Percentiles rank a stretch among this genome's conserved stretches.
phyloP scores from a whole-genome alignment of 2,797 vertebrate genomes.

The Megalops cyprinoides region DNA sequence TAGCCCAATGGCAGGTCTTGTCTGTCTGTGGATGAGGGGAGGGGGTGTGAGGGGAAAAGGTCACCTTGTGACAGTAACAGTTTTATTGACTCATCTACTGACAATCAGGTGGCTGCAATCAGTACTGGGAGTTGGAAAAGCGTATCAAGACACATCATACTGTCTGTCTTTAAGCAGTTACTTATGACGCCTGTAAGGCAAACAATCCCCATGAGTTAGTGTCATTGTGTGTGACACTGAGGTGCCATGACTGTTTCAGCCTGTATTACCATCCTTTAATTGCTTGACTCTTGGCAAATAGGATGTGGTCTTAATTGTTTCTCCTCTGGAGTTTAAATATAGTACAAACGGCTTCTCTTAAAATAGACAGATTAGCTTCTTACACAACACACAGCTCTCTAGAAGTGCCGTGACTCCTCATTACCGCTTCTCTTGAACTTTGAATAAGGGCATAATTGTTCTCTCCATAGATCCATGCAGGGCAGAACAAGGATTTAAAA shows the following conservation, averaged over 20 bases:
- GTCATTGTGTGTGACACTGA: not conserved
- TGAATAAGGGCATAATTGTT: slow-evolving; percentile 7
- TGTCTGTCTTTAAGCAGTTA: not conserved
- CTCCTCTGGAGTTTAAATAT: slow-evolving; percentile 22
- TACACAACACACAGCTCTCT: not conserved
- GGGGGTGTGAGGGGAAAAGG: not conserved
- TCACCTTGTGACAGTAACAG: not conserved
- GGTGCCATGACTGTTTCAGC: not conserved
- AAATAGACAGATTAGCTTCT: slow-evolving; percentile 19
- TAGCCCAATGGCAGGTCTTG: not conserved
- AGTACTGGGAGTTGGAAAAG: not conserved
- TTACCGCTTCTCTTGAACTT: slow-evolving; percentile 9
- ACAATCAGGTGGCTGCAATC: no score
- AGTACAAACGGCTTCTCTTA: slow-evolving; percentile 10
- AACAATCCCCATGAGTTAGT: not conserved
- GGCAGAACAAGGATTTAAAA: not conserved
- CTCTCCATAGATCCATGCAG: not conserved
- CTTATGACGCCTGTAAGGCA: not conserved
- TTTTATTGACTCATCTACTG: not conserved
- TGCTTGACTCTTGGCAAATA: not conserved
- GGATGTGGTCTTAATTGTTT: slow-evolving; percentile 1
- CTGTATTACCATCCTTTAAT: slow-evolving; percentile 8
- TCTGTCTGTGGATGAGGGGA: not conserved
- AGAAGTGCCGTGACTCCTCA: not conserved
- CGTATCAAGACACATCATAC: not conserved